Conservation (phyloP, 1,140 invertebrate species). For the Heterodera carotae region DNA sequence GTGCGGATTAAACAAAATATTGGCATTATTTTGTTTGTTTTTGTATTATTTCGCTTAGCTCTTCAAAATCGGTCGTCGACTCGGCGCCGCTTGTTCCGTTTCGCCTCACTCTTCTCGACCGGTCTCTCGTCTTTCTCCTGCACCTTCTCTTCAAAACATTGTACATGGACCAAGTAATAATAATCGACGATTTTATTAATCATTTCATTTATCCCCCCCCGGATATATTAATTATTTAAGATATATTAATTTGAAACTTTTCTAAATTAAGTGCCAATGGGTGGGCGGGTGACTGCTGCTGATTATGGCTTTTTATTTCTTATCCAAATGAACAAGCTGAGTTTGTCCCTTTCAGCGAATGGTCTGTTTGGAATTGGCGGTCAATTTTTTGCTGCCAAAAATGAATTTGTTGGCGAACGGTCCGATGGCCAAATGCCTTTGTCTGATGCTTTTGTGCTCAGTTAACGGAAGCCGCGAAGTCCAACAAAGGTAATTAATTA, state of each 20-base stretch:
- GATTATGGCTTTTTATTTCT: slow-evolving; percentile 7
- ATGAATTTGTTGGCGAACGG: slow-evolving; percentile 9
- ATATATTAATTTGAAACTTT: too few species aligned
- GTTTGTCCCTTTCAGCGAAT: not conserved
- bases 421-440: slow-evolving; percentile 7
- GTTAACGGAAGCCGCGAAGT: not conserved
- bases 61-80: not conserved
- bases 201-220: not conserved
- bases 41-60: too few species aligned
- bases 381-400: slow-evolving; percentile 25
- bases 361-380: slow-evolving; percentile 19
- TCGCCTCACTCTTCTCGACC: not conserved
- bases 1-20: too few species aligned
- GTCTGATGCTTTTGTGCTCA: slow-evolving; percentile 23
- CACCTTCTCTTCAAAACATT: slow-evolving; percentile 21
- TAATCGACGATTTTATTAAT: too few species aligned
- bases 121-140: slow-evolving; percentile 4
- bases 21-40: too few species aligned
- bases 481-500: not conserved
- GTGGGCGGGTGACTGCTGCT: too few species aligned
- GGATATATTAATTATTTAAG: too few species aligned
- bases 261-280: too few species aligned
- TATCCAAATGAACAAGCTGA: too few species aligned
- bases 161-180: slow-evolving; percentile 7
- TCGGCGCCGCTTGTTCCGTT: not conserved